Conservation (phyloP, 2,113 vertebrate species). For the Caranx ignobilis region DNA sequence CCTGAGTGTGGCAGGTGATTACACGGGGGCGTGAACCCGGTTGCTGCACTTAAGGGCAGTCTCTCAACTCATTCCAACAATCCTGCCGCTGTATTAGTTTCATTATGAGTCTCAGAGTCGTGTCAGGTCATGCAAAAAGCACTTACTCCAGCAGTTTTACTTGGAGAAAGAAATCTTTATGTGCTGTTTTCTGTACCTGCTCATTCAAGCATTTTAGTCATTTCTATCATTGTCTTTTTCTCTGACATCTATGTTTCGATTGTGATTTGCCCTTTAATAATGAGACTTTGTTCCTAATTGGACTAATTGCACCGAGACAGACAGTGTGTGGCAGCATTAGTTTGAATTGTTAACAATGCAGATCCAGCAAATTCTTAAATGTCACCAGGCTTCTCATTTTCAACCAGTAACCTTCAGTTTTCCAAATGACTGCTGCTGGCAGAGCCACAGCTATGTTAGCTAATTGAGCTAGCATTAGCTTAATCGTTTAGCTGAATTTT, state of each 20-base stretch:
- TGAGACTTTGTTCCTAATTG: background rate
- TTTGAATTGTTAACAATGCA: constrained; percentile 14
- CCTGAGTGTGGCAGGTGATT: constrained; percentile 53
- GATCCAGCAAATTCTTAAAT: constrained; percentile 18
- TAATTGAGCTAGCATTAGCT: background rate
- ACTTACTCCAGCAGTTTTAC: constrained; percentile 58
- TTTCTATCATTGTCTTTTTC: background rate
- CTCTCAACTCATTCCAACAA: constrained; percentile 38
- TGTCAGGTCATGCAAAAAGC: constrained; percentile 53
- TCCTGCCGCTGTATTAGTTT: constrained; percentile 61
- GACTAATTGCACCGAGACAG: background rate
- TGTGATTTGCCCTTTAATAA: constrained; percentile 22
- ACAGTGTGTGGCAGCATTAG: background rate
- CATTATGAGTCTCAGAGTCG: constrained; percentile 52
- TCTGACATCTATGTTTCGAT: constrained; percentile 5
- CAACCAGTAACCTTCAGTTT: constrained; percentile 2
- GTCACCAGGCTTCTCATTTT: constrained; percentile 1
- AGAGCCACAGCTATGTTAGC: background rate
- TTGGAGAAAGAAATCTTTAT: constrained; percentile 25
- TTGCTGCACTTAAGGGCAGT: constrained; percentile 61
- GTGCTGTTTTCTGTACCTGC: constrained; percentile 8
- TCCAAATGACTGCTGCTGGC: background rate
- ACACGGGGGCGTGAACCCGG: constrained; percentile 53
- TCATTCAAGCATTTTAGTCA: constrained; percentile 1
- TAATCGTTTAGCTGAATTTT: background rate